A percentile compares a stretch with the other conserved stretches of the same genome.
phyloP scores from a whole-genome alignment of 2,113 vertebrate species.

The Phrynosoma blainvillii region DNA sequence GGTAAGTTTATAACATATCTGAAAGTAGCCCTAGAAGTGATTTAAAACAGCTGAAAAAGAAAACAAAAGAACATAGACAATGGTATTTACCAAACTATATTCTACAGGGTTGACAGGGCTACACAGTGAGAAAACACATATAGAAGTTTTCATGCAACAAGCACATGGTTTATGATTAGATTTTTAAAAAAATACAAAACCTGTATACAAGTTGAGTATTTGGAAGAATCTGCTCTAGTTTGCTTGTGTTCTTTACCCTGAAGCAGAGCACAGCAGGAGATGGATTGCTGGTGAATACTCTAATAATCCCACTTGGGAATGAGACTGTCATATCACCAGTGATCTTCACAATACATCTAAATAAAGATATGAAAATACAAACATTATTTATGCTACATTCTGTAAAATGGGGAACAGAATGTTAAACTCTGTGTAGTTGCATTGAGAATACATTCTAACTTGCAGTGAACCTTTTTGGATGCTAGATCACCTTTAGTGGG shows the following conservation, averaged over 20 bases:
- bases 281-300: slow-evolving; percentile 93
- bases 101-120: not conserved
- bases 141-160: not conserved
- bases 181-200: slow-evolving; percentile 70
- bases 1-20: not conserved
- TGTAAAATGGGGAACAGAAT: not conserved
- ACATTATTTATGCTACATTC: slow-evolving; percentile 19
- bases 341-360: slow-evolving; percentile 96
- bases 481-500: no score
- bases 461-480: no score
- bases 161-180: slow-evolving; percentile 22
- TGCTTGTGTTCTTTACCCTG: slow-evolving; percentile 90
- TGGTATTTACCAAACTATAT: slow-evolving; percentile 15
- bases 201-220: slow-evolving; percentile 95
- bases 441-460: slow-evolving; percentile 41
- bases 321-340: slow-evolving; percentile 97
- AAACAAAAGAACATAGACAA: slow-evolving; percentile 11
- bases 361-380: slow-evolving; percentile 49
- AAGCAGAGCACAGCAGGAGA: slow-evolving; percentile 93
- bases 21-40: not conserved
- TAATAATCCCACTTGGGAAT: slow-evolving; percentile 96
- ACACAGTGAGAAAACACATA: slow-evolving; percentile 3
- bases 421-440: not conserved
- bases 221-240: slow-evolving; percentile 93
- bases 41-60: not conserved